A percentile compares a stretch with the other conserved stretches of the same genome.
phyloP scores from a whole-genome alignment of 2,888 invertebrate genomes.

The Melieria omissa region DNA sequence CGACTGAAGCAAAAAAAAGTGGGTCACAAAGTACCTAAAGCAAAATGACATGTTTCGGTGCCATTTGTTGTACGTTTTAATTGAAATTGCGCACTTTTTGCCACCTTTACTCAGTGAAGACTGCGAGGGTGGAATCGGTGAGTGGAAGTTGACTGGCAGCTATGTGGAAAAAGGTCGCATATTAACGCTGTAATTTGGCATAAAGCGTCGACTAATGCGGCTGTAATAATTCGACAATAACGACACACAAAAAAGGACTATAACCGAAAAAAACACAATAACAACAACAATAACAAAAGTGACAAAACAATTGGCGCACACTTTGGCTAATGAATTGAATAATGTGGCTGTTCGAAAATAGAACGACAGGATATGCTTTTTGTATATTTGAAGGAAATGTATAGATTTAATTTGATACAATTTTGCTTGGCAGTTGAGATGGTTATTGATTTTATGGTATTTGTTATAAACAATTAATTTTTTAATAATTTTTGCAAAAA shows the following conservation, averaged over 20 bases:
- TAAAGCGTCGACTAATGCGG: conserved; percentile 9
- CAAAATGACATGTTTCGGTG: conserved; percentile 4
- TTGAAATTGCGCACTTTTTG: conserved; percentile 15
- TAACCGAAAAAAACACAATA: not conserved
- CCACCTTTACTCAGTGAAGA: not conserved
- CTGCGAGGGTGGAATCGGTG: not conserved
- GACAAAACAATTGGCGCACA: conserved; percentile 13
- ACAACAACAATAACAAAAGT: not conserved
- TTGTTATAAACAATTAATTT: no score
- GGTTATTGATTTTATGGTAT: no score
- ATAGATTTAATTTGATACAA: no score
- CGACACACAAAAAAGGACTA: not conserved
- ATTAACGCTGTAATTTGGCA: conserved; percentile 9
- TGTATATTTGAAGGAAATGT: no score
- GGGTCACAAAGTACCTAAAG: no score
- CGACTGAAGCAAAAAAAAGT: not conserved
- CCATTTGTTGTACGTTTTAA: conserved; percentile 29
- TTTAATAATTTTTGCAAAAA: no score
- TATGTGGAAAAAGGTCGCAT: not conserved
- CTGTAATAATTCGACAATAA: conserved; percentile 18
- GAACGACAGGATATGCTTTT: no score
- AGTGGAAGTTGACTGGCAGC: not conserved
- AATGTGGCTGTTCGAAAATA: no score
- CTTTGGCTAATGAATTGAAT: conserved; percentile 7
- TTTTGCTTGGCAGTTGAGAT: no score